A percentile compares a stretch with the other conserved stretches of the same genome.
Evolutionary conservation across 2,797 vertebrate genomes (phyloP).

Genomic region (Paguma larvata): DNA sequence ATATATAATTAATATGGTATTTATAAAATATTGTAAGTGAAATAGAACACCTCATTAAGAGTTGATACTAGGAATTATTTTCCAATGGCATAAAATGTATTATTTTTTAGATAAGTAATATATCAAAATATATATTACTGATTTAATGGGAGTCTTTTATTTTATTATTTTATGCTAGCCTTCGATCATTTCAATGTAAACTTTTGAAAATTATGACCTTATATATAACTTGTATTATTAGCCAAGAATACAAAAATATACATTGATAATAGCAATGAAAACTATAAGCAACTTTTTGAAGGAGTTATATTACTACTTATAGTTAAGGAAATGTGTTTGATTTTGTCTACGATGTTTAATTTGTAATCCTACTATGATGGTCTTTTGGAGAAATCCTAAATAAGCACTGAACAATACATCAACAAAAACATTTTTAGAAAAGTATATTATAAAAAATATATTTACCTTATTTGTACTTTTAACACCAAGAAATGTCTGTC

Average conservation of each 20-base stretch:
- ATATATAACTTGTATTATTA: conserved; percentile 26
- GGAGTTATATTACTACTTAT: not conserved
- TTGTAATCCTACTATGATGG: not conserved
- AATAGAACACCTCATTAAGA: not conserved
- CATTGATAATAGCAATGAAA: not conserved
- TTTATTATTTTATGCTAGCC: not conserved
- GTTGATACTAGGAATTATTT: conserved; percentile 32
- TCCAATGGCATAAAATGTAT: not conserved
- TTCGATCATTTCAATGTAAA: conserved; percentile 50
- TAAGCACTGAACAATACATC: conserved; percentile 15
- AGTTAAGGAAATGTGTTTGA: not conserved
- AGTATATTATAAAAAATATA: not conserved
- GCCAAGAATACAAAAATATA: conserved; percentile 57
- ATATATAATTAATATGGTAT: not conserved
- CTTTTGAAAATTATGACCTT: not conserved
- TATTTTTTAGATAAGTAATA: conserved; percentile 25
- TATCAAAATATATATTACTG: conserved; percentile 10
- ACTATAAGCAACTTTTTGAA: not conserved
- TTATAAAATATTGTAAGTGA: conserved; percentile 30
- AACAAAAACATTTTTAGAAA: conserved; percentile 53
- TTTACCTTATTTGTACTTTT: conserved; percentile 97
- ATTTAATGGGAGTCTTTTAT: not conserved
- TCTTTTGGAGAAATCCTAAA: not conserved
- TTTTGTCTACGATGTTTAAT: not conserved
- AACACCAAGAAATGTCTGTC: conserved; percentile 97